Evolutionary conservation across 2,113 vertebrate species (phyloP).

Genomic region (Pimephales promelas): DNA sequence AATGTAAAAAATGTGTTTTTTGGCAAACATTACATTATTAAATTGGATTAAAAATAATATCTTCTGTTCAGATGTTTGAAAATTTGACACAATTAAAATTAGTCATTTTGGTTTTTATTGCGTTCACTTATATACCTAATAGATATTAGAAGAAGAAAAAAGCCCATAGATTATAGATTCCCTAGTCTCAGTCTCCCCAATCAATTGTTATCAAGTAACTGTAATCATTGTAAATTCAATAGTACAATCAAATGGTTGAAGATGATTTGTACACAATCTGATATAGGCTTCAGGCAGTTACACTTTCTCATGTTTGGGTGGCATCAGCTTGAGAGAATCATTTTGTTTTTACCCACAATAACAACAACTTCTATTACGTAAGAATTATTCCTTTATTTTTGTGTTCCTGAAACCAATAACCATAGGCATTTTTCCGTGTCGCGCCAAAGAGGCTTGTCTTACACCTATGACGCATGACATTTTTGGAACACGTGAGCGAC

Average conservation of each 20-base stretch:
- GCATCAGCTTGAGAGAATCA: neutral
- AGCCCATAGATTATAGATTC: neutral
- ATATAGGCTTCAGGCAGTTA: neutral
- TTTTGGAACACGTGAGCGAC: conserved; percentile 60
- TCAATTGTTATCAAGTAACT: neutral
- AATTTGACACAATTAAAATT: neutral
- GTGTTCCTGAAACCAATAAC: neutral
- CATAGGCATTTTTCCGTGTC: neutral
- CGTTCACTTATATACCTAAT: neutral
- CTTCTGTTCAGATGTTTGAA: neutral
- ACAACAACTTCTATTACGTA: neutral
- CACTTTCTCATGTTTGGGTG: neutral
- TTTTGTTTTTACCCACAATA: neutral
- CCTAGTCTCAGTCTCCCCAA: neutral
- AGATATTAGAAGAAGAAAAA: neutral
- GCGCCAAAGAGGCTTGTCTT: conserved; percentile 50
- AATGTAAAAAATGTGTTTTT: neutral
- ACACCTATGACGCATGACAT: conserved; percentile 63
- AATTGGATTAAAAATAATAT: too few species aligned
- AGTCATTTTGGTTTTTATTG: neutral
- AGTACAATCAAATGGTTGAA: neutral
- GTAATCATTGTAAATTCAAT: neutral
- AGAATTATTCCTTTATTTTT: neutral
- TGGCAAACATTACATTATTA: neutral
- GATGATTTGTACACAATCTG: neutral